A percentile compares a stretch with the other conserved stretches of the same genome.
Evolutionary conservation across 1,140 invertebrate species (phyloP).

Genomic region (Chelonus insularis): DNA sequence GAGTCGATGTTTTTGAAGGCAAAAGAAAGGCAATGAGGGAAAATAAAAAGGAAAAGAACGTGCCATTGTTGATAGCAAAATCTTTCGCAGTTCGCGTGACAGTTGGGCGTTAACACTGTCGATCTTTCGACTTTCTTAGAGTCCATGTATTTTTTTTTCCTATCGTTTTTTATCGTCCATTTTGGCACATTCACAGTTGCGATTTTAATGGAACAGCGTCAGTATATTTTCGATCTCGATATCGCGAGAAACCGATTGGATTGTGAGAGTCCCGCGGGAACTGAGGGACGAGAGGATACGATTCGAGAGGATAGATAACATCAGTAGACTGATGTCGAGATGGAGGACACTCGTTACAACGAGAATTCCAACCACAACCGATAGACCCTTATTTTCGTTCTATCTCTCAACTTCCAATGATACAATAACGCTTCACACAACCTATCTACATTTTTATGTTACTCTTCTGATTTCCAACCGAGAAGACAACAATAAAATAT

Average conservation of each 20-base stretch:
- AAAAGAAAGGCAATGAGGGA: neutral
- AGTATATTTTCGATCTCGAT: no score
- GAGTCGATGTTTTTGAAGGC: neutral
- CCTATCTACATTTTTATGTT: no score
- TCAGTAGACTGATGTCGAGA: constrained; percentile 7
- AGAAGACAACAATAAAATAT: no score
- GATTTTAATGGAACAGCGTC: constrained; percentile 6
- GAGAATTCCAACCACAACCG: neutral
- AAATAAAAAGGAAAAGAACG: neutral
- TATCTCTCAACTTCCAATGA: neutral
- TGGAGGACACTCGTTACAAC: constrained; percentile 1
- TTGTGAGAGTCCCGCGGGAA: no score
- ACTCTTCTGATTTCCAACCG: no score
- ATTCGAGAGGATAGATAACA: neutral
- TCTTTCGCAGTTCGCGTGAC: constrained; percentile 27
- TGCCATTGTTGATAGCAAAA: constrained; percentile 5
- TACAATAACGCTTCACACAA: no score
- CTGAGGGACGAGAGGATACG: no score
- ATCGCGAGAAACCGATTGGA: no score
- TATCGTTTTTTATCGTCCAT: constrained; percentile 6
- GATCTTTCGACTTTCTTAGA: constrained; percentile 19
- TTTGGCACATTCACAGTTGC: constrained; percentile 16
- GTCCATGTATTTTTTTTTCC: neutral
- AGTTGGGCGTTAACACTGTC: constrained; percentile 30
- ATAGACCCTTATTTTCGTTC: neutral